phyloP scores from a whole-genome alignment of 2,797 vertebrate genomes.

The Pangasius djambal region DNA sequence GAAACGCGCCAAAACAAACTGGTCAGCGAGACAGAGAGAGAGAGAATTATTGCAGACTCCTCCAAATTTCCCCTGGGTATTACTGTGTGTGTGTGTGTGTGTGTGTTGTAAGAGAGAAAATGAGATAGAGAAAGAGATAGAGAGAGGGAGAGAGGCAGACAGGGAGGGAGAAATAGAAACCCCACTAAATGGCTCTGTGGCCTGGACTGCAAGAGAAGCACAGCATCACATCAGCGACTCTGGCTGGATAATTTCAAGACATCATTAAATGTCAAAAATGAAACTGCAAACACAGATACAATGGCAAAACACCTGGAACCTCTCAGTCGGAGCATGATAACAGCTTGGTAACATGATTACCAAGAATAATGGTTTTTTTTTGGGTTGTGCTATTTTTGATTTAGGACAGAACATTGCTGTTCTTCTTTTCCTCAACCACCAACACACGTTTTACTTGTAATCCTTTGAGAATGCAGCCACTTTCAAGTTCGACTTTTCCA shows the following conservation, averaged over 20 bases:
- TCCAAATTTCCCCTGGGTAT: conserved; percentile 74
- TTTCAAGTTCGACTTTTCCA: neutral
- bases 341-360: neutral
- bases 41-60: conserved; percentile 66
- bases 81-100: conserved; percentile 51
- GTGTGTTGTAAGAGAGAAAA: conserved; percentile 53
- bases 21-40: conserved; percentile 63
- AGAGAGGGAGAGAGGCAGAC: conserved; percentile 59
- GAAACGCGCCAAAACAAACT: conserved; percentile 60
- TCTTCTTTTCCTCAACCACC: neutral
- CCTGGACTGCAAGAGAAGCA: conserved; percentile 68
- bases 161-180: conserved; percentile 43
- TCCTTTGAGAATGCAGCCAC: neutral
- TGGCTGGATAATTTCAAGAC: conserved; percentile 59
- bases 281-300: conserved; percentile 54
- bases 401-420: neutral
- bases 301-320: neutral
- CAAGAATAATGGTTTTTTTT: neutral
- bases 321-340: neutral
- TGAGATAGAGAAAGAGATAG: conserved; percentile 58
- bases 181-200: conserved; percentile 69
- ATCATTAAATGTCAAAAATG: conserved; percentile 63
- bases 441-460: neutral
- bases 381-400: neutral
- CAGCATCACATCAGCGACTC: conserved; percentile 59